These are phyloP conservation scores for Mustela nigripes DNA, from an alignment of 2,113 vertebrate species.

Conservation along the genomic window DNA sequence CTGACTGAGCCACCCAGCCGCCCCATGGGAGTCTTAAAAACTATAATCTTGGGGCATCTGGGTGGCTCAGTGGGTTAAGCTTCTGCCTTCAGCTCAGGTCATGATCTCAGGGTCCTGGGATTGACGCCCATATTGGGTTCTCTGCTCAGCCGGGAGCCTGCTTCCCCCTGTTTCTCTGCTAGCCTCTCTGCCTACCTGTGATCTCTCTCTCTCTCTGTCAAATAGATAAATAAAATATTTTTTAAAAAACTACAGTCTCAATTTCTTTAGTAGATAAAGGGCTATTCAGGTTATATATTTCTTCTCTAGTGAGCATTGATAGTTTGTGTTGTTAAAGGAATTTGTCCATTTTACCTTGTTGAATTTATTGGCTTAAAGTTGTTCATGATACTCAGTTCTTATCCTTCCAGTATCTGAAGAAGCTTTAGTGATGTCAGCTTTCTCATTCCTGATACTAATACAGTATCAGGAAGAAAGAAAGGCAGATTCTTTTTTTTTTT, in stretches of 20 bases:
- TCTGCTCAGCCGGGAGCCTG: no score
- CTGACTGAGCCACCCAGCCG: neutral
- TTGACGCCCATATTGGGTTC: no score
- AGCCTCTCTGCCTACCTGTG: no score
- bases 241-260: neutral
- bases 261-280: neutral
- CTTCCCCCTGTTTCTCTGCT: no score
- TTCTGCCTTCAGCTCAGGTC: no score
- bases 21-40: neutral
- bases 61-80: no score
- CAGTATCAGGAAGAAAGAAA: no score
- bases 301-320: neutral
- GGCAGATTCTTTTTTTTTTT: neutral
- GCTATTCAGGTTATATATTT: neutral
- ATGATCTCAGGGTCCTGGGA: no score
- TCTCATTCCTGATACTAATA: neutral
- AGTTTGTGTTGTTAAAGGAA: conserved; percentile 20
- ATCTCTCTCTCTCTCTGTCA: no score
- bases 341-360: neutral
- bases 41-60: no score
- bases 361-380: conserved; percentile 2
- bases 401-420: neutral
- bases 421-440: neutral
- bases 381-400: neutral
- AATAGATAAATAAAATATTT: no score